Percentiles rank a stretch among this genome's conserved stretches.
Conservation (phyloP, 2,113 vertebrate genomes). For the Stegostoma tigrinum region DNA sequence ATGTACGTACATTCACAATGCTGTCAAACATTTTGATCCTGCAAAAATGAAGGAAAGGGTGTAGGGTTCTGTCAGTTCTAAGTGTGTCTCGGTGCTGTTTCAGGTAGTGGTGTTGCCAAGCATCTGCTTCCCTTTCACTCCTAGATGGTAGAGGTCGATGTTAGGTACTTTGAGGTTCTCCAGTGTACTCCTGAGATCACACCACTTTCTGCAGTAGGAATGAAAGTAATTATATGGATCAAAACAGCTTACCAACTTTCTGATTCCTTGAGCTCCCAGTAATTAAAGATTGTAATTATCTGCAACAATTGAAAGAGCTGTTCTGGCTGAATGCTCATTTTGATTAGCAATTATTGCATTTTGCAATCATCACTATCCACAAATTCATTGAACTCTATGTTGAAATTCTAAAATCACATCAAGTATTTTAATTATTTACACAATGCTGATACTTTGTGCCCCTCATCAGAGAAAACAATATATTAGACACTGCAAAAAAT, state of each 20-base stretch:
- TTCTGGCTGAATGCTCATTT: not conserved
- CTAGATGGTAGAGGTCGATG: not conserved
- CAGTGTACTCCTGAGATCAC: not conserved
- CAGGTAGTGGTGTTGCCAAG: no score
- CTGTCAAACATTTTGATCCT: no score
- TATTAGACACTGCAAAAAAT: not conserved
- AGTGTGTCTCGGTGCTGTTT: no score
- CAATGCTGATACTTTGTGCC: not conserved
- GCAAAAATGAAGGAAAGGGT: no score
- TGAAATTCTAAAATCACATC: not conserved
- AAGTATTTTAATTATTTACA: not conserved
- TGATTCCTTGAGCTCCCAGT: not conserved
- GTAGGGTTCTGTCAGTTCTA: no score
- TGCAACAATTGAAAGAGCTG: not conserved
- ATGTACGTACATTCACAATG: no score
- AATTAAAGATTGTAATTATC: not conserved
- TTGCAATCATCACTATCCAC: not conserved
- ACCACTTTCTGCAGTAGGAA: not conserved
- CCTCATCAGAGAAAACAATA: not conserved
- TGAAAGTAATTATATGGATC: not conserved
- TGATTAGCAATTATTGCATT: not conserved
- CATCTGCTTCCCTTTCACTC: no score
- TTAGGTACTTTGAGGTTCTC: not conserved
- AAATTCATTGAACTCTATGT: not conserved
- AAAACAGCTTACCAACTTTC: not conserved